Conservation (phyloP, 2,113 vertebrate species). For the Sinocyclocheilus anophthalmus region DNA sequence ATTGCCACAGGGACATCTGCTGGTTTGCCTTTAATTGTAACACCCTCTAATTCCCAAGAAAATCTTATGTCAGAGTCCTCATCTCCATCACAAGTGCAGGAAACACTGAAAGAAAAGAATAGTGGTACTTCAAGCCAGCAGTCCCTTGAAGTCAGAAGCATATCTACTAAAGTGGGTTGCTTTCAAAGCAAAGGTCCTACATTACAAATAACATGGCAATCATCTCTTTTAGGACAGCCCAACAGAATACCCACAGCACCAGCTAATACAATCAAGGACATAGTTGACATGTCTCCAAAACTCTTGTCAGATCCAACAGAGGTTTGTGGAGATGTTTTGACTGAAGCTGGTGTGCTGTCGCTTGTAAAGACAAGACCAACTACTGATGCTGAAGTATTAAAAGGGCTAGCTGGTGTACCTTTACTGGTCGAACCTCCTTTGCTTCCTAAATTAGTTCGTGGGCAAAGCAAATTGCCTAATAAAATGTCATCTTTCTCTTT, state of each 20-base stretch:
- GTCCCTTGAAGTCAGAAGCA: background rate
- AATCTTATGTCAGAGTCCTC: background rate
- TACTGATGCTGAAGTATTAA: constrained; percentile 9
- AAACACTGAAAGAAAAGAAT: background rate
- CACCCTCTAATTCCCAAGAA: constrained; percentile 1
- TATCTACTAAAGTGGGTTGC: background rate
- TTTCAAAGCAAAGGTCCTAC: background rate
- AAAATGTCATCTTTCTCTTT: background rate
- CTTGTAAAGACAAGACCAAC: constrained; percentile 56
- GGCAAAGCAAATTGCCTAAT: background rate
- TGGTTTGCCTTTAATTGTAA: constrained; percentile 29
- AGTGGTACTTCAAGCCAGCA: background rate
- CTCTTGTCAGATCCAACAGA: constrained; percentile 44
- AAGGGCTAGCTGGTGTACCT: constrained; percentile 61
- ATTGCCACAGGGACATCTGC: background rate
- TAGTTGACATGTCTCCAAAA: constrained; percentile 71
- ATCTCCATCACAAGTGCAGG: background rate
- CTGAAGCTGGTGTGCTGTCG: constrained; percentile 53
- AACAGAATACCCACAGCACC: constrained; percentile 30
- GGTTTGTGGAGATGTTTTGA: constrained; percentile 1
- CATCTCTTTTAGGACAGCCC: background rate
- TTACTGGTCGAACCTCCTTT: constrained; percentile 59
- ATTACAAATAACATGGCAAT: constrained; percentile 4
- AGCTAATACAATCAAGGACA: constrained; percentile 31
- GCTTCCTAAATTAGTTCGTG: background rate